Base-by-base conservation (phyloP, 2,888 invertebrate species). In the Lydus trimaculatus region DNA sequence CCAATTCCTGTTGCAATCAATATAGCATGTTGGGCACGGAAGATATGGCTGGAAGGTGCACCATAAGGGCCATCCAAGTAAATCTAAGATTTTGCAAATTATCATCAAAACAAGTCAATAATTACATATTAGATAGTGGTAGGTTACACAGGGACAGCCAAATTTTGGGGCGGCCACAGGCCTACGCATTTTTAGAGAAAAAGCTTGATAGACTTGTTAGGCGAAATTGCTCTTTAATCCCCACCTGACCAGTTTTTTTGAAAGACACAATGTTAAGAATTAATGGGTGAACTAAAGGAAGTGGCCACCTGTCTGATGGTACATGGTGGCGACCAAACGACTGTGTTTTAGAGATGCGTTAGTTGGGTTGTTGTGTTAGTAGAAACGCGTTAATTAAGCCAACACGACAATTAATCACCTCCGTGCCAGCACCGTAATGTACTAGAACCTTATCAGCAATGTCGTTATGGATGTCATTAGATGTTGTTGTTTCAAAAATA, bases 1-100 rank as follows among this genome's bases (percentile, higher is more conserved):
- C 98, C 98, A 68, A 98, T 98, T 9, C 98, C 98, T 0, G 97
- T 96, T 0, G 94, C 98, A 73, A 98, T 94, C 36, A 98, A 88
- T 9, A 97, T 95, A 0, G 98, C 98, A 85, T 98, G 98, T 82
- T 97, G 94, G 0, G 97, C 96, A 72, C 94, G 90, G 87, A 98
- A 97, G 75, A 98, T 97, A 85, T 97, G 96, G 66, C 96, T 95
- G 0, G 97, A 96, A 0, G 98, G 96, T 0, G 98, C 95, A 1
- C 98, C 98, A 84, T 97, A 98, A 0, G 98, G 98, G 0, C 98
- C 98, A 85, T 98, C 98, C 63, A 98, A 88, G 83, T 91, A 96
- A 73, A 98, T 95, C 96, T 97, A 83, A 39, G 73, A 70, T 60
- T 65, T 52, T n/a, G 13, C 33, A 39, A 39, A 66, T 13, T 58